phyloP scores from a whole-genome alignment of 2,888 invertebrate genomes.

The Lottia scabra region DNA sequence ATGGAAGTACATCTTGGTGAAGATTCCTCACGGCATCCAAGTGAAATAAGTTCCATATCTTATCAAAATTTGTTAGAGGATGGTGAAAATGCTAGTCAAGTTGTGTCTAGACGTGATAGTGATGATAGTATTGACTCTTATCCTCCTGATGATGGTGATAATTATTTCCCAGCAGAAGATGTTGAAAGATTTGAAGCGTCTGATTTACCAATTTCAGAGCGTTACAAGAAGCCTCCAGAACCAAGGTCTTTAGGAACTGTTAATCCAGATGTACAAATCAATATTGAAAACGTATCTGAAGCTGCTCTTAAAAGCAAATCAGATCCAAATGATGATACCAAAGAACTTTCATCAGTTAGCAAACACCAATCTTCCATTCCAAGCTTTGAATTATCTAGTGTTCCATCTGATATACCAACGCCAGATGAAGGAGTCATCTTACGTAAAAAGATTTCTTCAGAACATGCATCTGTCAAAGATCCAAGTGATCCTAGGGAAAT shows the following conservation, averaged over 20 bases:
- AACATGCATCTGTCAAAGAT: slow-evolving; percentile 15
- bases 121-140: slow-evolving; percentile 61
- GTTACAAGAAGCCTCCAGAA: slow-evolving; percentile 20
- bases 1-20: slow-evolving; percentile 68
- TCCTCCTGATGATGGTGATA: slow-evolving; percentile 44
- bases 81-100: slow-evolving; percentile 40
- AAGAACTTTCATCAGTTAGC: not conserved
- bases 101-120: slow-evolving; percentile 54
- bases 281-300: not conserved
- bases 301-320: not conserved
- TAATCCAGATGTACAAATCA: not conserved
- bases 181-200: slow-evolving; percentile 40
- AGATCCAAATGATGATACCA: not conserved
- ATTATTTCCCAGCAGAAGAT: slow-evolving; percentile 47
- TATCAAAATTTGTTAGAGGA: slow-evolving; percentile 63
- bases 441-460: slow-evolving; percentile 16
- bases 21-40: slow-evolving; percentile 63
- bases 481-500: slow-evolving; percentile 26
- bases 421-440: slow-evolving; percentile 11
- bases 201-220: slow-evolving; percentile 37
- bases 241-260: not conserved
- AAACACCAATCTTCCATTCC: not conserved
- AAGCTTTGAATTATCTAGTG: not conserved
- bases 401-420: not conserved
- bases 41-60: slow-evolving; percentile 65